phyloP scores from a whole-genome alignment of 35 echinoderm and acorn worm genomes.

The Stichopus chloronotus region DNA sequence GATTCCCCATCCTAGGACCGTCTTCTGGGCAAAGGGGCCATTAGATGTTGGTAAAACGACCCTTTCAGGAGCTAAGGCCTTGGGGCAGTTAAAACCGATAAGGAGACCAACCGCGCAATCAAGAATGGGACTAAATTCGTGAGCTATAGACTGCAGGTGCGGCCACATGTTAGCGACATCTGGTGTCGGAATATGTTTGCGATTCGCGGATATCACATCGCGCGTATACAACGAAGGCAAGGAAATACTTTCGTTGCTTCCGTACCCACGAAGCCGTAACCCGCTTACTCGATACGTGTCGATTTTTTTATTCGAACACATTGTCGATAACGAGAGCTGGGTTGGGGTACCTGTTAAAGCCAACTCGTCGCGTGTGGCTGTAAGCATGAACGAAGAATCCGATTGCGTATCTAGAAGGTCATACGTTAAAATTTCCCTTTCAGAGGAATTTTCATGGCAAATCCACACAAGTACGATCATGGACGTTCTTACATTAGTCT shows the following conservation, averaged over 20 bases:
- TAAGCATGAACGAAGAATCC: slow-evolving; percentile 68
- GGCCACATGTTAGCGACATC: slow-evolving; percentile 58
- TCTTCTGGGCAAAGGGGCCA: slow-evolving; percentile 64
- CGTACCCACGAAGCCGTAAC: slow-evolving; percentile 44
- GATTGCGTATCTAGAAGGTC: slow-evolving; percentile 73
- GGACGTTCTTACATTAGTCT: slow-evolving; percentile 27
- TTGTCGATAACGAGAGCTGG: slow-evolving; percentile 47
- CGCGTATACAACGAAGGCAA: slow-evolving; percentile 38
- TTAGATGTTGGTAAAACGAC: slow-evolving; percentile 15
- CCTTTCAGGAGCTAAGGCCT: slow-evolving; percentile 54
- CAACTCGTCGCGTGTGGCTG: neutral
- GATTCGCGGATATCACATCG: slow-evolving; percentile 57
- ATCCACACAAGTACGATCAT: slow-evolving; percentile 63
- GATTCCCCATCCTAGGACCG: slow-evolving; percentile 52
- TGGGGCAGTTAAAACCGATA: slow-evolving; percentile 70
- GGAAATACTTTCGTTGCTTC: neutral
- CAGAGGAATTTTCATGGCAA: slow-evolving; percentile 9
- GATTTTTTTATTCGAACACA: slow-evolving; percentile 42
- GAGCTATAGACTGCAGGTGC: slow-evolving; percentile 52
- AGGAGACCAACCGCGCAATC: slow-evolving; percentile 68
- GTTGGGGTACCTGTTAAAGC: slow-evolving; percentile 4
- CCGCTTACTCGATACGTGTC: slow-evolving; percentile 20
- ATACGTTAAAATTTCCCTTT: slow-evolving; percentile 57
- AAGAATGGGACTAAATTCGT: slow-evolving; percentile 19
- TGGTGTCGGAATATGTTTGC: slow-evolving; percentile 52